Evolutionary conservation across 2,113 vertebrate genomes (phyloP), one percentile per base, ranked within the genome.

Genomic region (Embiotoca jacksoni): DNA sequence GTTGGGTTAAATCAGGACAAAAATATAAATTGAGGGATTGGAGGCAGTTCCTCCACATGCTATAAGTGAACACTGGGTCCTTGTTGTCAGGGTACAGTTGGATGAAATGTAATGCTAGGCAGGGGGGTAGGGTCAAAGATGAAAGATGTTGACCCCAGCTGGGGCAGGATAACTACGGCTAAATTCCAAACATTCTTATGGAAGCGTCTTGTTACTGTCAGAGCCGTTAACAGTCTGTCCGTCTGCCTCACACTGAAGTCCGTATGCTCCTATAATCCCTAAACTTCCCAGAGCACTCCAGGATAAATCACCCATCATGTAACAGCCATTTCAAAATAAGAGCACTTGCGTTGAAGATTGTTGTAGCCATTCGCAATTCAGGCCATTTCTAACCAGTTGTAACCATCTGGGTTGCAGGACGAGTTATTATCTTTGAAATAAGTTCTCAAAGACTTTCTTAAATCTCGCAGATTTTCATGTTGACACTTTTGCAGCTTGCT

Each of bases 121-220:
- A 6, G 52, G 35, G 36, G 37, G 33, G 23, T 49, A 9, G 60
- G 71, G 63, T 56, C 10, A 33, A 56, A 60, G 81, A 72, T 80
- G 66, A 31, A 70, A 86, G 35, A 82, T 83, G 81, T 74, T 41
- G 74, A 88, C 83, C 85, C 65, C 76, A 75, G 80, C 71, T 30
- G 41, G 30, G 65, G 72, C 54, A 65, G 66, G 70, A 92, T 72
- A 88, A 85, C 80, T 68, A 58, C 41, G 66, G 63, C 80, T 61
- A 61, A 84, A 91, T 92, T 90, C 85, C 88, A 89, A 52, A 82
- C 85, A 90, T 92, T 90, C 76, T 87, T 37, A 69, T 74, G 47
- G 79, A 69, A 87, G 58, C 60, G 68, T 68, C 41, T 81, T 59
- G 71, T 82, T 85, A 86, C 72, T 32, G 70, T 82, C 58, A 44